Conservation (phyloP, 2,888 invertebrate species). For the Hypomecis atomaria region DNA sequence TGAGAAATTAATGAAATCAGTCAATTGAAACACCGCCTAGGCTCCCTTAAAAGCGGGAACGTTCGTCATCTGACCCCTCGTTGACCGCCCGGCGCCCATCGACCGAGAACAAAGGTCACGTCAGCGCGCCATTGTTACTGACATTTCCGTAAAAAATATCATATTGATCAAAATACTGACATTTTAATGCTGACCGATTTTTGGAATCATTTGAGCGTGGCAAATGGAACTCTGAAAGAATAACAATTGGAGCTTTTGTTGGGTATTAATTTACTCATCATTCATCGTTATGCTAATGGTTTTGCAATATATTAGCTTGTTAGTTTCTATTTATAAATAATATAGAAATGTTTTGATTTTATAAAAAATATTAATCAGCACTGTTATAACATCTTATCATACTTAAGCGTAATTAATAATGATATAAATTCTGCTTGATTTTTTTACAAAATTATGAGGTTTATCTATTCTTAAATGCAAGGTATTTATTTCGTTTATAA, state of each 20-base stretch:
- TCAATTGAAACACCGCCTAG: conserved; percentile 6
- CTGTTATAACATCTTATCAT: too few species aligned
- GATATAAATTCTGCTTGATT: too few species aligned
- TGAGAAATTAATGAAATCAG: conserved; percentile 1
- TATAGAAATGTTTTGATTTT: too few species aligned
- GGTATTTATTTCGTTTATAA: too few species aligned
- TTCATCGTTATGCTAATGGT: neutral
- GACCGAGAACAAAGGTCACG: conserved; percentile 34
- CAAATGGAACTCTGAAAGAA: conserved; percentile 1
- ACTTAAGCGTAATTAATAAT: too few species aligned
- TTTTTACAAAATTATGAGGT: too few species aligned
- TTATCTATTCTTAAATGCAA: too few species aligned
- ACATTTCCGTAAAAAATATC: conserved; percentile 35
- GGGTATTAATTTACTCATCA: neutral
- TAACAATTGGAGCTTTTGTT: neutral
- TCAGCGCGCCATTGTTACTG: conserved; percentile 30
- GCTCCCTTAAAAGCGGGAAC: neutral
- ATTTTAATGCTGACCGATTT: conserved; percentile 19
- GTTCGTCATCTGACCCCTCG: conserved; percentile 24
- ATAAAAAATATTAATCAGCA: too few species aligned
- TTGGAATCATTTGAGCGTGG: conserved; percentile 13
- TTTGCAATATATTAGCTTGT: too few species aligned
- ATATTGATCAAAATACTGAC: conserved; percentile 20
- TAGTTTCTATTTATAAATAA: too few species aligned
- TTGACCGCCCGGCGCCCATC: conserved; percentile 32